Conservation (phyloP, 2,888 invertebrate species). For the Tiphia femorata region DNA sequence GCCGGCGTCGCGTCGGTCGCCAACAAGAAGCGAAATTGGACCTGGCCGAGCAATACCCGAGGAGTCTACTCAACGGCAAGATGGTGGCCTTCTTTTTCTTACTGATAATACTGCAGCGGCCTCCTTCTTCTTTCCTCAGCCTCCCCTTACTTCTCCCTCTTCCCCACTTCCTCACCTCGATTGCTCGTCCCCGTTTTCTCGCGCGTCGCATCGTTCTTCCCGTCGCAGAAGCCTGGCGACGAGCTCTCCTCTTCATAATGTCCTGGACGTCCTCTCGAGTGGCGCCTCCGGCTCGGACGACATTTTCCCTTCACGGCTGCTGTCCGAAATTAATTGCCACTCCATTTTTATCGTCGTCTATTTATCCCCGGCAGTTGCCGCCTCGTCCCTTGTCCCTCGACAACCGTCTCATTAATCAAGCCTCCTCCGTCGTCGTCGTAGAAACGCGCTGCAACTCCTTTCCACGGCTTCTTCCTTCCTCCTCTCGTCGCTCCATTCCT, state of each 20-base stretch:
- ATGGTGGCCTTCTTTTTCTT: not conserved
- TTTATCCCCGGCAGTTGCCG: conserved; percentile 56
- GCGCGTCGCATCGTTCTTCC: conserved; percentile 36
- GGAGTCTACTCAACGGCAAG: too few relatives aligned
- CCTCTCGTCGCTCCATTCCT: not conserved
- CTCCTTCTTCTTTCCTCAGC: conserved; percentile 15
- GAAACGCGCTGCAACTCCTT: not conserved
- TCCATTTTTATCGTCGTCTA: conserved; percentile 61
- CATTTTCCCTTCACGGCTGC: conserved; percentile 41
- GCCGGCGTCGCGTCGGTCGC: too few relatives aligned
- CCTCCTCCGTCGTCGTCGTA: conserved; percentile 35
- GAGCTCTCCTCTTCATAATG: conserved; percentile 48
- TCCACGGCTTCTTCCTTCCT: not conserved
- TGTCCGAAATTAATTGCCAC: conserved; percentile 62
- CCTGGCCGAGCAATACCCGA: not conserved
- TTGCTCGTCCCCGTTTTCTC: conserved; percentile 29
- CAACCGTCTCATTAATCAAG: conserved; percentile 59
- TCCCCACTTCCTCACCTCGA: conserved; percentile 18
- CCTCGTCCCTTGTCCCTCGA: conserved; percentile 52
- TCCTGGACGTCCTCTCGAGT: conserved; percentile 44
- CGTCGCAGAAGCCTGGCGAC: conserved; percentile 30
- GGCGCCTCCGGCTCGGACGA: conserved; percentile 33
- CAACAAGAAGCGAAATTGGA: not conserved
- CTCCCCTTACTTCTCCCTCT: conserved; percentile 15
- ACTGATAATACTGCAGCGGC: not conserved